Evolutionary conservation across 2,797 vertebrate species (phyloP), one percentile per base, ranked within the genome.

Genomic region (Columba guinea): DNA sequence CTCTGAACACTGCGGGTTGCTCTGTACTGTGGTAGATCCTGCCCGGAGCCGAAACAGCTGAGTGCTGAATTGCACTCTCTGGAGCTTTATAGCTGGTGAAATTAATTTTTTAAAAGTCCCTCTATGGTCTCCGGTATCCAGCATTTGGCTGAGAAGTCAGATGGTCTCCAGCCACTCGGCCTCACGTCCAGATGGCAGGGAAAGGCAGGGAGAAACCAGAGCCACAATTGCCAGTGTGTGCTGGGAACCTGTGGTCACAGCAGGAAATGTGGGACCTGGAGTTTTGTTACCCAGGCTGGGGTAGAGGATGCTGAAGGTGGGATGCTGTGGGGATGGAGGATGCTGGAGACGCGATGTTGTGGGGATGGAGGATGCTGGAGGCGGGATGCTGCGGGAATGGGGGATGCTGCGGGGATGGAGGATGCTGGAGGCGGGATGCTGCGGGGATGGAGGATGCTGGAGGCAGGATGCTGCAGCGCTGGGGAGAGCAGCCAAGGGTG

Each of bases 1-100:
- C 63, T 75, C 65, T 11, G 0, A 62, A 32, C 0, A 0, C 65
- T 4, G 1, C 1, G 1, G 75, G 44, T 55, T 14, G 1, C 9
- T 0, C 56, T 1, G 21, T 19, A 2, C 56, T n/a, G 70, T 35
- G 56, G 59, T 51, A 67, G 75, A 85, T 44, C 84, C 68, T 18
- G 18, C 62, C 76, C 0, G 0, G 58, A 67, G 64, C 86, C 0
- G 0, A 13, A 52, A 4, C 0, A 74, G 87, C 84, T 91, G 48
- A 64, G 64, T 60, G 6, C 86, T 46, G 59, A 76, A 17, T 59
- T 24, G 46, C 74, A 37, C 70, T 82, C 90, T 65, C 77, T 7
- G 11, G 14, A 83, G 56, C 71, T 87, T 92, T 90, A 83, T 18
- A 89, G 80, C 48, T 56, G 49, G 77, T 1, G 2, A 84, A 89